Percentiles rank a stretch among this genome's conserved stretches.
These are phyloP conservation scores for Drosophila athabasca DNA, from an alignment of 1,140 invertebrate species.

Conservation along the genomic window DNA sequence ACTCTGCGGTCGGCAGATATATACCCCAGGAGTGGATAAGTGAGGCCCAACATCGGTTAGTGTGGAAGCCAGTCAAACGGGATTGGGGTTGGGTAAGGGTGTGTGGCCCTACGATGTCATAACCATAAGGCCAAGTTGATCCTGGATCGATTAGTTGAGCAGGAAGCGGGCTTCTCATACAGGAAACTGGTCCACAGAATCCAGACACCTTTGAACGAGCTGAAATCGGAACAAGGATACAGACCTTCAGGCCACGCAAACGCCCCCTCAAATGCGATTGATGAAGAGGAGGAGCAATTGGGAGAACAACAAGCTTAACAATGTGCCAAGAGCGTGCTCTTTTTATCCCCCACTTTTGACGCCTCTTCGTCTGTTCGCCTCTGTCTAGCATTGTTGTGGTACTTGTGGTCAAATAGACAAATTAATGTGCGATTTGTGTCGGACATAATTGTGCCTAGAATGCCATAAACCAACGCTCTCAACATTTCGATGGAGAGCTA, in stretches of 20 bases:
- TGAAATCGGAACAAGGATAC: conserved; percentile 54
- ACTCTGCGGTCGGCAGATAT: conserved; percentile 42
- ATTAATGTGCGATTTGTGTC: conserved; percentile 67
- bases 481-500: conserved; percentile 60
- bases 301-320: conserved; percentile 75
- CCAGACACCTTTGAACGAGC: conserved; percentile 47
- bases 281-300: conserved; percentile 63
- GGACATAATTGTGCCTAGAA: conserved; percentile 54
- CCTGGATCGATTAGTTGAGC: conserved; percentile 54
- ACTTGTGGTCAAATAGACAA: conserved; percentile 47
- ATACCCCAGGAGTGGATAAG: conserved; percentile 19
- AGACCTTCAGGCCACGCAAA: conserved; percentile 44
- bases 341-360: conserved; percentile 7
- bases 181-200: conserved; percentile 39
- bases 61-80: conserved; percentile 7
- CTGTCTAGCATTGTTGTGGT: not conserved
- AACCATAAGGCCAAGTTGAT: conserved; percentile 55
- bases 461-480: conserved; percentile 72
- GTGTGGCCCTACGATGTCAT: conserved; percentile 51
- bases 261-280: conserved; percentile 15
- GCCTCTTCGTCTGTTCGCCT: conserved; percentile 5
- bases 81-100: not conserved
- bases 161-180: conserved; percentile 34
- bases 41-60: conserved; percentile 27
- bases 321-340: conserved; percentile 30